Percentiles rank a stretch among this genome's conserved stretches.
phyloP scores from a whole-genome alignment of 2,797 vertebrate genomes.

The Ctenochaetus hawaiiensis region DNA sequence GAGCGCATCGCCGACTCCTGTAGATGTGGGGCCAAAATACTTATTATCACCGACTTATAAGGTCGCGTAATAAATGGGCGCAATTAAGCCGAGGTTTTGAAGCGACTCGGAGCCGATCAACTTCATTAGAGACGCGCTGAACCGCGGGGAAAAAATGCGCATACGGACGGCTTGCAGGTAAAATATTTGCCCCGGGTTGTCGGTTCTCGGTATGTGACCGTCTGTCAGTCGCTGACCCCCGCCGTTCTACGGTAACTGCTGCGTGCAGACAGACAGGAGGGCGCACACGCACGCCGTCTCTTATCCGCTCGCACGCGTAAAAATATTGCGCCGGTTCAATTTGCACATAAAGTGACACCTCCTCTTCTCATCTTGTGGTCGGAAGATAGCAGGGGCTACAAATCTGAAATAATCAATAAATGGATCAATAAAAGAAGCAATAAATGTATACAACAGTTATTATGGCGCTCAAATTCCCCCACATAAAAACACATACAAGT shows the following conservation, averaged over 20 bases:
- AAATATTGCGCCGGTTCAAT: conserved; percentile 53
- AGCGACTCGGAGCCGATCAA: conserved; percentile 66
- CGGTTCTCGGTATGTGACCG: conserved; percentile 56
- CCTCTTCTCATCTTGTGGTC: conserved; percentile 10
- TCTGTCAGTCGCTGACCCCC: conserved; percentile 59
- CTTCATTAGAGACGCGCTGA: conserved; percentile 76
- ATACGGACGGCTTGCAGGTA: conserved; percentile 65
- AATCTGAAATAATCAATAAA: conserved; percentile 37
- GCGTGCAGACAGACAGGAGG: conserved; percentile 53
- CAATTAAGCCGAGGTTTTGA: conserved; percentile 76
- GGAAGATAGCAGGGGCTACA: conserved; percentile 6
- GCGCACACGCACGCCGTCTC: conserved; percentile 65
- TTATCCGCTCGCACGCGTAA: conserved; percentile 61
- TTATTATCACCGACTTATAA: conserved; percentile 66
- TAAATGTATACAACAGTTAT: conserved; percentile 51
- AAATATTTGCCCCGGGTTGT: conserved; percentile 67
- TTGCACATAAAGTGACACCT: conserved; percentile 52
- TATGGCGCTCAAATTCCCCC: conserved; percentile 49
- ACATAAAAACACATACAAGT: conserved; percentile 35
- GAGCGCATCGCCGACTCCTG: conserved; percentile 27
- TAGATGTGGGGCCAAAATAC: conserved; percentile 60
- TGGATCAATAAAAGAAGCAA: conserved; percentile 44
- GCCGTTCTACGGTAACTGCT: conserved; percentile 34
- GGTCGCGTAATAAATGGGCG: conserved; percentile 72
- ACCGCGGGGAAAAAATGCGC: conserved; percentile 54